These are phyloP conservation scores for Myotis brandtii DNA, from an alignment of 2,113 vertebrate species.

Conservation along the genomic window DNA sequence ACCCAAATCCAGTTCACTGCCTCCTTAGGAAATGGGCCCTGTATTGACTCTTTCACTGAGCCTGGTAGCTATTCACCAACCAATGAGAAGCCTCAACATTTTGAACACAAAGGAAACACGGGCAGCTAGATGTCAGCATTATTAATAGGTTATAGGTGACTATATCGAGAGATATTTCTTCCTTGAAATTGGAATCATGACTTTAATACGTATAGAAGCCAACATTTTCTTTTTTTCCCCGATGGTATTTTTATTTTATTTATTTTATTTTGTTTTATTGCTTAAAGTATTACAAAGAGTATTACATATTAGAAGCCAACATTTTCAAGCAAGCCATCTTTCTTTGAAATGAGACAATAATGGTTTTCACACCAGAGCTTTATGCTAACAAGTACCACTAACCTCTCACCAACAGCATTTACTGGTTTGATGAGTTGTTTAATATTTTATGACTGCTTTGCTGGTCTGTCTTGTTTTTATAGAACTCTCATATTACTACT, in stretches of 20 bases:
- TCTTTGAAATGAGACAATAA: constrained; percentile 26
- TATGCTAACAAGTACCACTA: not conserved
- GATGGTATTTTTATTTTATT: no score
- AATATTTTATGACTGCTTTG: not conserved
- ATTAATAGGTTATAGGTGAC: not conserved
- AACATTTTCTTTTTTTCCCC: not conserved
- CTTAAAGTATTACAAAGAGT: no score
- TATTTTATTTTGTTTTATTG: no score
- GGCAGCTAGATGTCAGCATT: not conserved
- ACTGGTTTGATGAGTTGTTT: not conserved
- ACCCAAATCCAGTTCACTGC: not conserved
- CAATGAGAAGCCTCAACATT: not conserved
- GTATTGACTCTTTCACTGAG: not conserved
- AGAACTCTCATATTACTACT: not conserved
- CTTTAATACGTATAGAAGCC: not conserved
- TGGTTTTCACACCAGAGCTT: not conserved
- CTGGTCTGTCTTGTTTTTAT: not conserved
- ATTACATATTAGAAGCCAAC: not conserved
- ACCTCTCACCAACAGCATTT: not conserved
- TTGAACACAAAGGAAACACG: not conserved
- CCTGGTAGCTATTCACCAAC: not conserved
- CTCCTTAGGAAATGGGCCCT: not conserved
- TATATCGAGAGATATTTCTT: not conserved
- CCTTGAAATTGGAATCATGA: not conserved
- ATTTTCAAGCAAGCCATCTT: not conserved